Percentiles rank a stretch among this genome's conserved stretches.
These are phyloP conservation scores for Melanotaenia maccullochi DNA, from an alignment of 2,797 vertebrate species.

Conservation along the genomic window DNA sequence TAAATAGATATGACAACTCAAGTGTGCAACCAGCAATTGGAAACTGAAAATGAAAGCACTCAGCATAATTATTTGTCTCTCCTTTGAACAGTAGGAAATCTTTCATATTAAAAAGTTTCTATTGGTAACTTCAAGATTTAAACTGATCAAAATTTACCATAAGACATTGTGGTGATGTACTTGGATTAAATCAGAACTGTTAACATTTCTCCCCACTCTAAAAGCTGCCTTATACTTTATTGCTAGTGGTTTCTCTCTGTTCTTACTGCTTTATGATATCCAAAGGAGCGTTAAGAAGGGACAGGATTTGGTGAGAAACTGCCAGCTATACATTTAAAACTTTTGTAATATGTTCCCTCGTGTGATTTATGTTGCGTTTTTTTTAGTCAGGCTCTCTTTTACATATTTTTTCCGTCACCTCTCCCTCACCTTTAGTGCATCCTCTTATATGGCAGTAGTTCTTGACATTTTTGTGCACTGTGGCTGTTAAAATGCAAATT, in stretches of 20 bases:
- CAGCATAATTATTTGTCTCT: constrained; percentile 28
- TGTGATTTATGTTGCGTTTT: constrained; percentile 39
- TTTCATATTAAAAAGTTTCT: constrained; percentile 14
- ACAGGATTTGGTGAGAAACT: constrained; percentile 33
- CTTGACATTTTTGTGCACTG: constrained; percentile 76
- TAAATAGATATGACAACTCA: constrained; percentile 4
- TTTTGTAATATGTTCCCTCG: constrained; percentile 27
- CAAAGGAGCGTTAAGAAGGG: constrained; percentile 6
- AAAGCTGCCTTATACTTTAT: not conserved
- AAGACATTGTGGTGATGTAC: not conserved
- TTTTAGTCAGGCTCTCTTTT: constrained; percentile 34
- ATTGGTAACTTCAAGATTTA: constrained; percentile 1
- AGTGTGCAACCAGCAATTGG: constrained; percentile 1
- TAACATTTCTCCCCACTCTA: not conserved
- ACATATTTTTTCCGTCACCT: constrained; percentile 38
- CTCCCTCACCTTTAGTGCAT: constrained; percentile 47
- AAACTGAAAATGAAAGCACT: constrained; percentile 23
- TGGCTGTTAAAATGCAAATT: constrained; percentile 81
- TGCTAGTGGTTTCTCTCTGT: not conserved
- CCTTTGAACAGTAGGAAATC: constrained; percentile 21
- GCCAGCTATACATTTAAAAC: constrained; percentile 25
- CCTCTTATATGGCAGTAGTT: constrained; percentile 53
- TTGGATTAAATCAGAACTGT: not conserved
- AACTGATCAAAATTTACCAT: not conserved
- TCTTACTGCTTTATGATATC: constrained; percentile 1